Evolutionary conservation across 35 echinoderm and acorn worm genomes (phyloP), one percentile per base, ranked within the genome.

Genomic region (Lytechinus pictus): DNA sequence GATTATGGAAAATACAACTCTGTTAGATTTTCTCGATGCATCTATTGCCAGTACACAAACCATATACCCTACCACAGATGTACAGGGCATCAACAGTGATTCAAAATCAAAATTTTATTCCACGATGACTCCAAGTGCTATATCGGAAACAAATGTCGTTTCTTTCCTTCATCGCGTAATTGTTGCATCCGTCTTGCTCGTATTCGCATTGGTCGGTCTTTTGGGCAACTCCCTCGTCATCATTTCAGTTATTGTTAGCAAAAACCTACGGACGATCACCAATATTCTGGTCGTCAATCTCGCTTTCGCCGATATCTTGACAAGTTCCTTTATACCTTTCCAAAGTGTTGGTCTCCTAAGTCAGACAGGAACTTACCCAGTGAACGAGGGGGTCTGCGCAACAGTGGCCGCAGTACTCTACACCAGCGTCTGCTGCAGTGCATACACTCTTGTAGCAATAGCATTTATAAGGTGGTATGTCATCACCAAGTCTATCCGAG

Each of bases 241-340:
- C 24, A 8, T 96, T 9, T 95, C 96, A 6, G 94, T 97, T 24
- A 28, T 93, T 0, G 58, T 97, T 19, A 86, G 87, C 1, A 97
- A 92, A 44, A 97, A 97, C 54, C 96, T 97, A 16, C 95, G 96
- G 52, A 97, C 97, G 6, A 66, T 54, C 51, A 97, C 97, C 86
- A 97, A 97, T 87, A 89, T 86, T n/a, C 94, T 97, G 86, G 94
- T 97, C 0, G 94, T 96, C 86, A 97, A 96, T 90, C 72, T 97
- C 0, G 97, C 97, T 12, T 8, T 96, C 21, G 94, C 97, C 10
- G 97, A 97, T 94, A 56, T 96, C 7, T 16, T 96, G 13, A 56
- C 95, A 6, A 93, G 95, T 55, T 14, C 91, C 52, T 33, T 94
- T 12, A 9, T 96, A 21, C 95, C 95, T 19, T 94, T 96, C 79